A percentile compares a stretch with the other conserved stretches of the same genome.
Evolutionary conservation across 2,113 vertebrate species (phyloP).

Genomic region (Lathamus discolor): DNA sequence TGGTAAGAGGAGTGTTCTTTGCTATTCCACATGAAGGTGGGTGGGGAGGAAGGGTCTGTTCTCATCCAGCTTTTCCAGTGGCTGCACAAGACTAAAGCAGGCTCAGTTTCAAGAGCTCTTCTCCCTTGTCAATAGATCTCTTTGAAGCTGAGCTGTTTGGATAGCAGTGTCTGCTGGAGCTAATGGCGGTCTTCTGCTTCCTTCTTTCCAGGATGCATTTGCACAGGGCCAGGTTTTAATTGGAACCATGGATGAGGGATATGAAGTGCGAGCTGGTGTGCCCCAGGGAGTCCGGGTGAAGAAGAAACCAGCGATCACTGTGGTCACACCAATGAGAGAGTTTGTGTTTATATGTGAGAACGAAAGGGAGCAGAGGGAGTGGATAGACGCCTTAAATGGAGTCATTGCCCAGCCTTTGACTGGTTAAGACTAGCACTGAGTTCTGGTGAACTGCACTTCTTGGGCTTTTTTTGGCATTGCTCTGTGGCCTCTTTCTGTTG

Average conservation of each 20-base stretch:
- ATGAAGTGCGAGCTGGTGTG: conserved; percentile 75
- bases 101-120: background rate
- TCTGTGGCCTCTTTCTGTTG: background rate
- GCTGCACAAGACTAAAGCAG: background rate
- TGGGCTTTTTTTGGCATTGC: background rate
- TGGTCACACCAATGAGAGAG: conserved; percentile 81
- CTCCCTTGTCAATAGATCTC: background rate
- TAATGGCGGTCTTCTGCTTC: background rate
- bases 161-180: background rate
- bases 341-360: conserved; percentile 89
- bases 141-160: background rate
- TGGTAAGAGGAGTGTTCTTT: conserved; percentile 78
- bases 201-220: conserved; percentile 81
- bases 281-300: conserved; percentile 77
- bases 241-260: conserved; percentile 80
- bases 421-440: conserved; percentile 75
- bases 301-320: conserved; percentile 79
- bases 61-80: background rate
- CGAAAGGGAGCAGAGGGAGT: conserved; percentile 84
- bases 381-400: conserved; percentile 81
- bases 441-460: background rate
- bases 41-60: background rate
- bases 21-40: background rate
- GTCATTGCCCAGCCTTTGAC: conserved; percentile 80
- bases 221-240: conserved; percentile 87